Evolutionary conservation across 2,888 invertebrate genomes (phyloP).

Genomic region (Myopa testacea): DNA sequence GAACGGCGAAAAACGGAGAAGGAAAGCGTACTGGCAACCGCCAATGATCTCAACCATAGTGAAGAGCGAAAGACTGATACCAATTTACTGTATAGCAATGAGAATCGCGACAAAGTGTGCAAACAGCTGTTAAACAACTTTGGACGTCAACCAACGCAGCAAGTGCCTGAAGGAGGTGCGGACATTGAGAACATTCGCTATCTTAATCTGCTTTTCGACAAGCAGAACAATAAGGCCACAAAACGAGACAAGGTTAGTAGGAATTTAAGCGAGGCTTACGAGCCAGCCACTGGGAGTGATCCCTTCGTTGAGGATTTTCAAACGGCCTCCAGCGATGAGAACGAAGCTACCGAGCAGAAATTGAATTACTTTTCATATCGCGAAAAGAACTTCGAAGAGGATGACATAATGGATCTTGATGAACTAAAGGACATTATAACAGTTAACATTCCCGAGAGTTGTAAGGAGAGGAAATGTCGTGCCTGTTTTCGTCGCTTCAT

Average conservation of each 20-base stretch:
- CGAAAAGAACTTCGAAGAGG: conserved; percentile 66
- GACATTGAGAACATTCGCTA: conserved; percentile 50
- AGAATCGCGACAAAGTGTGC: conserved; percentile 57
- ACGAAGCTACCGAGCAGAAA: conserved; percentile 53
- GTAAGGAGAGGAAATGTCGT: conserved; percentile 66
- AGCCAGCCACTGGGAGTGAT: conserved; percentile 40
- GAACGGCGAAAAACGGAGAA: conserved; percentile 45
- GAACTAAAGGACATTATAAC: conserved; percentile 63
- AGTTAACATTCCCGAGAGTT: conserved; percentile 64
- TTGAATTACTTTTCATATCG: conserved; percentile 64
- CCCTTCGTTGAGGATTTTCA: conserved; percentile 56
- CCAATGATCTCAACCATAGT: conserved; percentile 57
- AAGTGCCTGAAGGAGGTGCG: conserved; percentile 42
- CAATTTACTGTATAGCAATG: conserved; percentile 57
- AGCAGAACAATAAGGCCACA: conserved; percentile 50
- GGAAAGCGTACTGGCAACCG: conserved; percentile 53
- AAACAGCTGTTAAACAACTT: conserved; percentile 54
- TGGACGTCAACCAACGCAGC: conserved; percentile 40
- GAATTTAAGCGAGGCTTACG: conserved; percentile 7
- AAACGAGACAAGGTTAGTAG: conserved; percentile 42
- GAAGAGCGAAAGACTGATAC: conserved; percentile 59
- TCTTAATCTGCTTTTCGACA: conserved; percentile 59
- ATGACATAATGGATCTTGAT: conserved; percentile 65
- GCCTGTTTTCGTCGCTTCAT: conserved; percentile 66
- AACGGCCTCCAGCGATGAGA: conserved; percentile 61